Percentiles rank a stretch among this genome's conserved stretches.
These are phyloP conservation scores for Chascanopsetta lugubris DNA, from an alignment of 2,113 vertebrate genomes.

Conservation along the genomic window DNA sequence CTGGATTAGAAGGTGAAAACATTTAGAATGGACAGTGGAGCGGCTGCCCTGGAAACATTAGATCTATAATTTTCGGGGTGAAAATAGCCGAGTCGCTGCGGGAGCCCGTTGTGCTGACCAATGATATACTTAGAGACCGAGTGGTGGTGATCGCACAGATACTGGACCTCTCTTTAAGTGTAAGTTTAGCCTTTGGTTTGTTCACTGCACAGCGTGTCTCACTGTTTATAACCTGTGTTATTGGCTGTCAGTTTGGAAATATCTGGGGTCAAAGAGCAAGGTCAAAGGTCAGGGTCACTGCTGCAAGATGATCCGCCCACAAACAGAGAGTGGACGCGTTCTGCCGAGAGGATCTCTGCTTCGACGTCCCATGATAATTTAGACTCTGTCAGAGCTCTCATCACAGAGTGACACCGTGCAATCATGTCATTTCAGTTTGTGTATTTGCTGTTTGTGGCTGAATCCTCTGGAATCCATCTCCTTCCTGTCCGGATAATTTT, in stretches of 20 bases:
- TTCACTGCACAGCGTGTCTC: not conserved
- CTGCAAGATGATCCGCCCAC: slow-evolving; percentile 20
- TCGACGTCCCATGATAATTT: slow-evolving; percentile 5
- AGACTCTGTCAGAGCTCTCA: slow-evolving; percentile 36
- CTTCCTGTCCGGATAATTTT: slow-evolving; percentile 72
- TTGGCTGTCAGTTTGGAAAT: slow-evolving; percentile 21
- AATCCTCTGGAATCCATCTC: slow-evolving; percentile 56
- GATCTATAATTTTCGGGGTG: slow-evolving; percentile 81
- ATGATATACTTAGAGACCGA: slow-evolving; percentile 74
- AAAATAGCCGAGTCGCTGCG: slow-evolving; percentile 75
- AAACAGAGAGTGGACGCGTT: slow-evolving; percentile 33
- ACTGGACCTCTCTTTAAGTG: slow-evolving; percentile 12
- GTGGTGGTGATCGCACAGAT: slow-evolving; percentile 54
- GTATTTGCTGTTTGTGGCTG: slow-evolving; percentile 53
- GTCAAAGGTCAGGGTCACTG: slow-evolving; percentile 34
- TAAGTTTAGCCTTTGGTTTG: slow-evolving; percentile 37
- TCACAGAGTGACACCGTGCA: slow-evolving; percentile 37
- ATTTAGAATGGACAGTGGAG: slow-evolving; percentile 39
- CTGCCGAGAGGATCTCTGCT: not conserved
- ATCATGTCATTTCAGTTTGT: slow-evolving; percentile 53
- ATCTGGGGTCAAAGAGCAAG: slow-evolving; percentile 37
- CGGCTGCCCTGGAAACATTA: slow-evolving; percentile 67
- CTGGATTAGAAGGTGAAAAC: slow-evolving; percentile 75
- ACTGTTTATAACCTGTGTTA: slow-evolving; percentile 23
- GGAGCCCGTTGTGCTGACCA: slow-evolving; percentile 70